Evolutionary conservation across 1,140 invertebrate species (phyloP), one percentile per base, ranked within the genome.

Genomic region (Trissolcus basalis): DNA sequence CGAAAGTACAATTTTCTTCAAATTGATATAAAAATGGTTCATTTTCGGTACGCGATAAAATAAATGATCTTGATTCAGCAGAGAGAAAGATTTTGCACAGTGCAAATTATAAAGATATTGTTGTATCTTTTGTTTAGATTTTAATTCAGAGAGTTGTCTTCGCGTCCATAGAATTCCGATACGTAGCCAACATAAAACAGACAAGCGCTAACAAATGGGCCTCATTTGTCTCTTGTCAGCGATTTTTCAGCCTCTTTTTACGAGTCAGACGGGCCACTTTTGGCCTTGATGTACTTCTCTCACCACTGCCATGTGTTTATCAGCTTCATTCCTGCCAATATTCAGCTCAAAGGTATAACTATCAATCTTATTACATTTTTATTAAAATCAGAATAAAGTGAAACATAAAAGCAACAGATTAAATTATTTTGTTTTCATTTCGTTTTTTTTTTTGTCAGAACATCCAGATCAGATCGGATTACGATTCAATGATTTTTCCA

Each of bases 221-320:
- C 68, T 79, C 80, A 76, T 84, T 82, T 84, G 77, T 83, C 77
- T 75, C 59, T 73, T 79, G 77, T 77, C 80, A 78, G 76, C 80
- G 68, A 81, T 78, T 80, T 80, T 82, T 79, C 63, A 73, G 56
- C 15, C 59, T 50, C 64, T 79, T 77, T 79, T 73, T 78, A 60
- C 61, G 48, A 72, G 36, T 41, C 59, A 43, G 59, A 68, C 53
- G 73, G 55, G 54, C 61, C 63, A 70, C 48, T 59, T 77, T 64
- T 81, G 76, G 69, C 71, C 79, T 79, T 81, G 69, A 77, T 80
- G 78, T 55, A 61, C 56, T 49, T 63, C 35, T 72, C 33, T 47
- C 48, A 41, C 59, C 47, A 39, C 35, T 50, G 64, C 72, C 59
- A 61, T 49, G 50, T 53, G 47, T 72, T 53, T 72, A 48, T 71